These are phyloP conservation scores for Lasaia peninsularis DNA, from an alignment of 1,140 invertebrate species.

Conservation along the genomic window DNA sequence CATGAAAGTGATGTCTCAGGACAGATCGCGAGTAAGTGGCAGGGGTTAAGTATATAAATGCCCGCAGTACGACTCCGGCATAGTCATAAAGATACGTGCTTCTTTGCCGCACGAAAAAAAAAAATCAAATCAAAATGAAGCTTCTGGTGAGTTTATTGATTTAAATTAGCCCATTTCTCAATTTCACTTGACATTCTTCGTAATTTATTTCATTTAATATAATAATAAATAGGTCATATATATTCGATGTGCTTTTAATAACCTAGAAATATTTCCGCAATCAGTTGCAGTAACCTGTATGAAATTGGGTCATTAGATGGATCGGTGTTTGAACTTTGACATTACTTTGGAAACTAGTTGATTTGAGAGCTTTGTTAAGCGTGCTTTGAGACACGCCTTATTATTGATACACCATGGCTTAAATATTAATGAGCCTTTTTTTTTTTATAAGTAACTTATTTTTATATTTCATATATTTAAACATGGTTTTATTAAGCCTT, in stretches of 20 bases:
- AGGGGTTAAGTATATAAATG: conserved; percentile 74
- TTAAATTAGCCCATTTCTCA: conserved; percentile 23
- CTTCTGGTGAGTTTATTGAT: conserved; percentile 63
- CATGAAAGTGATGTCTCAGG: conserved; percentile 71
- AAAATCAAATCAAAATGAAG: conserved; percentile 60
- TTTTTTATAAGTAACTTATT: too few species aligned
- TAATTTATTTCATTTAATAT: not conserved
- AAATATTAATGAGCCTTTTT: not conserved
- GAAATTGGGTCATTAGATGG: conserved; percentile 50
- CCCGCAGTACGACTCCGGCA: conserved; percentile 63
- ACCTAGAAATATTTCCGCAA: conserved; percentile 33
- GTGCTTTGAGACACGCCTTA: conserved; percentile 8
- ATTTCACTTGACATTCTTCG: conserved; percentile 6
- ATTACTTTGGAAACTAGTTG: conserved; percentile 50
- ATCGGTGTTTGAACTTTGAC: conserved; percentile 60
- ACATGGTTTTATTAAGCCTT: too few species aligned
- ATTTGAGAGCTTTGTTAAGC: conserved; percentile 29
- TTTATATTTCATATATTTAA: too few species aligned
- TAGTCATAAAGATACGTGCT: conserved; percentile 65
- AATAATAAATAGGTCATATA: conserved; percentile 20
- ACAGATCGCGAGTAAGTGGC: conserved; percentile 58
- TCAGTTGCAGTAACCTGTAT: conserved; percentile 47
- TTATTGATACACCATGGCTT: not conserved
- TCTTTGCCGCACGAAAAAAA: conserved; percentile 50
- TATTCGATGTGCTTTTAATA: not conserved